Evolutionary conservation across 2,888 invertebrate genomes (phyloP).

Genomic region (Callosobruchus maculatus): DNA sequence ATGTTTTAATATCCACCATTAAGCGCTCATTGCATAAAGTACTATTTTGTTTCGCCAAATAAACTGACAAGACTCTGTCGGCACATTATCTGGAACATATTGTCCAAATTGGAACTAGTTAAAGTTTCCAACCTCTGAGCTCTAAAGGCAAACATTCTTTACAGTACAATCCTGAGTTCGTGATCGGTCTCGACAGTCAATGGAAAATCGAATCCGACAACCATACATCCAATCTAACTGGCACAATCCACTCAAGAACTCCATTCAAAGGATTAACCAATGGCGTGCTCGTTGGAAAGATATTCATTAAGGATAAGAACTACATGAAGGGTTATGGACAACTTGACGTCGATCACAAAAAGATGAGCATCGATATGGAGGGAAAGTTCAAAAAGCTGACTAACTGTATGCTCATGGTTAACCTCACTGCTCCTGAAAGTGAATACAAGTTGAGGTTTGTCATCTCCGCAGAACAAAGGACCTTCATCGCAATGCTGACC

Average conservation of each 20-base stretch:
- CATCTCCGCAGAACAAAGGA: constrained; percentile 65
- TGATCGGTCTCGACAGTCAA: constrained; percentile 65
- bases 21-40: no score
- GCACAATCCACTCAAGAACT: constrained; percentile 61
- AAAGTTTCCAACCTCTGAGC: no score
- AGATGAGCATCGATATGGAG: constrained; percentile 63
- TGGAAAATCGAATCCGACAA: constrained; percentile 62
- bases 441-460: constrained; percentile 69
- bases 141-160: constrained; percentile 21
- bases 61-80: no score
- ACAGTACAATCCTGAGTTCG: constrained; percentile 64
- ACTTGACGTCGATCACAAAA: constrained; percentile 66
- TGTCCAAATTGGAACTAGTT: no score
- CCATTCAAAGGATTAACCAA: constrained; percentile 68
- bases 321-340: constrained; percentile 67
- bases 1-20: no score
- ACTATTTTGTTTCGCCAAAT: no score
- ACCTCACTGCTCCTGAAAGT: constrained; percentile 70
- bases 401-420: constrained; percentile 71
- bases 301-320: constrained; percentile 61
- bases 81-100: no score
- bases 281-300: constrained; percentile 65
- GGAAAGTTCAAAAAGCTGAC: constrained; percentile 61
- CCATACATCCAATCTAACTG: constrained; percentile 59
- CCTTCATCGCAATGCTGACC: constrained; percentile 69